Conservation (phyloP, 2,797 vertebrate species). For the Urocyon cinereoargenteus region DNA sequence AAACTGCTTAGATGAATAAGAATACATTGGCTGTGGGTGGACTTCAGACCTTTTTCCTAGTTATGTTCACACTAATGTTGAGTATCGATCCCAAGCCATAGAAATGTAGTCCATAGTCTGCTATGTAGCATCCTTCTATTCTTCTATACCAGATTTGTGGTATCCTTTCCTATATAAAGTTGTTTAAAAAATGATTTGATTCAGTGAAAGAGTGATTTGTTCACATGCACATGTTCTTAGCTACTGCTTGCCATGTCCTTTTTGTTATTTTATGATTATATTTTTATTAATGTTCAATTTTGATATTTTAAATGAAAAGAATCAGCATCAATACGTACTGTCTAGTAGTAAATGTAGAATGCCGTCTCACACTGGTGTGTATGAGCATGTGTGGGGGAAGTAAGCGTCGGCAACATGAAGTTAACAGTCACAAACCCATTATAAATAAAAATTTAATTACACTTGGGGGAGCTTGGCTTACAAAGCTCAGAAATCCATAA, state of each 20-base stretch:
- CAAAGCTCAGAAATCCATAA: constrained; percentile 88
- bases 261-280: constrained; percentile 83
- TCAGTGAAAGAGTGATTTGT: constrained; percentile 72
- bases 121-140: constrained; percentile 40
- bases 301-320: constrained; percentile 80
- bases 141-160: constrained; percentile 63
- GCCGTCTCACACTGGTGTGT: constrained; percentile 76
- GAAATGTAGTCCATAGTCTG: constrained; percentile 73
- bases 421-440: constrained; percentile 88
- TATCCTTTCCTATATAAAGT: constrained; percentile 61
- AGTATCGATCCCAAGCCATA: constrained; percentile 56
- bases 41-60: constrained; percentile 80
- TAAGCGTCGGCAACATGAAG: constrained; percentile 84
- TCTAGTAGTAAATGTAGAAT: constrained; percentile 82
- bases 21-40: constrained; percentile 69
- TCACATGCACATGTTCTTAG: constrained; percentile 66
- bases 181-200: constrained; percentile 77
- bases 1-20: constrained; percentile 73
- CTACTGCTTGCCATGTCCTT: constrained; percentile 54
- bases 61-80: constrained; percentile 78
- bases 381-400: constrained; percentile 36
- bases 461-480: constrained; percentile 88
- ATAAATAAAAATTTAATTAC: constrained; percentile 91
- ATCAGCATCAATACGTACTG: constrained; percentile 69
- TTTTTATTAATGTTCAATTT: constrained; percentile 83